Base-by-base conservation (phyloP, 2,888 invertebrate genomes). In the Troides helena region DNA sequence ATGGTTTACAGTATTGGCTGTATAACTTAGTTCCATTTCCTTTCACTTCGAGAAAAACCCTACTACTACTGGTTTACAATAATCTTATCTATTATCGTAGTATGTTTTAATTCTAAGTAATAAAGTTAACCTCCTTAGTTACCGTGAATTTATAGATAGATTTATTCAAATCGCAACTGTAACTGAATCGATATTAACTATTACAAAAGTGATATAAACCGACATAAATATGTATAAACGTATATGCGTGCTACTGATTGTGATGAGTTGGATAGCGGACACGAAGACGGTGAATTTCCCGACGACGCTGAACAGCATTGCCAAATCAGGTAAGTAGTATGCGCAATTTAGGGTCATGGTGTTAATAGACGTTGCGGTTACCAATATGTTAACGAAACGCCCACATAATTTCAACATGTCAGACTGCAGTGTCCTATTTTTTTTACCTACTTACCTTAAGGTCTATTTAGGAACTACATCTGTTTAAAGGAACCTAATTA, bases 261-360 rank as follows among this genome's bases (percentile, higher is more conserved):
- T 89, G 77, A 81, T 88, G 82, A 80, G 83, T 69, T 91, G 86
- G 81, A 83, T 90, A 50, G 86, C 82, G 18, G 80, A 85, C 69
- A 85, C 88, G 39, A 83, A 83, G 67, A 87, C 90, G 0, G 88
- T 87, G 66, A 89, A 84, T 74, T 86, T 84, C 71, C 86, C 85
- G 72, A 76, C 84, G 17, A 75, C 85, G 6, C 75, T 86, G 64
- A 82, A 81, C 72, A 80, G 75, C 67, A 75, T 85, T 72, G 85
- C 81, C 50, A 90, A 90, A 73, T 74, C 90, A 86, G 89, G 83
- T 86, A 88, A 84, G n/a, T 7, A 53, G 43, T 60, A 53, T 36
- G 63, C 50, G 23, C 62, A 21, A 61, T 69, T 67, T 59, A 65
- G 62, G 56, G 46, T 65, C 46, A 61, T 57, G 43, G 61, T 65